Conservation (phyloP, 1,140 invertebrate species). For the Marisa cornuarietis region DNA sequence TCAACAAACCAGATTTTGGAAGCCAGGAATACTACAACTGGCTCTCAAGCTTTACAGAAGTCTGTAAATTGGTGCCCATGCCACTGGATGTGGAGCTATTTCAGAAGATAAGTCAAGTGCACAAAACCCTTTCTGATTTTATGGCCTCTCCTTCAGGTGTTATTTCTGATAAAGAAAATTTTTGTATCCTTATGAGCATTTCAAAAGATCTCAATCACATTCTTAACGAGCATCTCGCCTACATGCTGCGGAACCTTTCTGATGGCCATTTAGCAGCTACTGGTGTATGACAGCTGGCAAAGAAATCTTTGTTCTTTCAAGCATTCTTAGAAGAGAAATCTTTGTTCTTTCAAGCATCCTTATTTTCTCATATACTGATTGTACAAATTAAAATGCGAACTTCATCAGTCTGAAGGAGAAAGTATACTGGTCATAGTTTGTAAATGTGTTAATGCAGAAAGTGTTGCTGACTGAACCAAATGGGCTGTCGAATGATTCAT, state of each 20-base stretch:
- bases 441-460: too few species aligned
- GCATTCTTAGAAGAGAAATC: too few species aligned
- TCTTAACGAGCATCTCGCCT: conserved; percentile 57
- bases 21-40: conserved; percentile 64
- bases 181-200: conserved; percentile 59
- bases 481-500: too few species aligned
- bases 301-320: too few species aligned
- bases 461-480: too few species aligned
- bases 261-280: not conserved
- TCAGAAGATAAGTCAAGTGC: conserved; percentile 61
- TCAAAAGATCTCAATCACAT: conserved; percentile 57
- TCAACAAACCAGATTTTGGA: conserved; percentile 54
- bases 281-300: too few species aligned
- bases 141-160: conserved; percentile 60
- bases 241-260: conserved; percentile 47
- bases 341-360: too few species aligned
- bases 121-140: conserved; percentile 60
- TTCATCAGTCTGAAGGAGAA: too few species aligned
- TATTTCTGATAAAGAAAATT: conserved; percentile 59
- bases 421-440: too few species aligned
- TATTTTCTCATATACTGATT: too few species aligned
- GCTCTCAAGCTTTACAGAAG: conserved; percentile 58
- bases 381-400: too few species aligned
- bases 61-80: conserved; percentile 56
- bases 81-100: conserved; percentile 58